Evolutionary conservation across 2,113 vertebrate species (phyloP), one percentile per base, ranked within the genome.

Genomic region (Myotis davidii): DNA sequence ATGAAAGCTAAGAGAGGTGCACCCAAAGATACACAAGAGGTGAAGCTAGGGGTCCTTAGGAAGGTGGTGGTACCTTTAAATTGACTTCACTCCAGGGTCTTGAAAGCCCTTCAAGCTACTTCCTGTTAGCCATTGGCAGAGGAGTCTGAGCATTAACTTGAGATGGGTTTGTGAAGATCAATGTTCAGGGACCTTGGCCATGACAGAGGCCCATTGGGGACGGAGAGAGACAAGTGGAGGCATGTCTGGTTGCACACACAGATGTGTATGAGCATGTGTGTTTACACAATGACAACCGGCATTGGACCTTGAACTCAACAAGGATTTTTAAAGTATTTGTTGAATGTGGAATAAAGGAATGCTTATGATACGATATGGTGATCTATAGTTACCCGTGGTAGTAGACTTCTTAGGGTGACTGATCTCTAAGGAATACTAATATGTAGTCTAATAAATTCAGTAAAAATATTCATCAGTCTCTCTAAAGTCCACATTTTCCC

Each of bases 21-120:
- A 39, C 34, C 29, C 34, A n/a, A 39, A 3, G 16, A 37, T 6
- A 14, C 23, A 14, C 12, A 7, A 17, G 32, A 20, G 29, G 5
- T 2, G 1, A 32, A 0, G 0, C 3, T 2, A 21, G 17, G 45
- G 13, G 9, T 52, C 2, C 34, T 82, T 32, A 20, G 54, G 34
- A 73, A 88, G 37, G 42, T 3, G 2, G 10, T 32, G 21, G 50
- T 7, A 25, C 18, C 29, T 88, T 37, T 87, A 74, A 85, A n/a
- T 14, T 92, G 54, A 39, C 52, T 42, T 61, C 45, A 25, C 1
- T 34, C 25, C 16, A 54, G 14, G 32, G 18, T 56, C 45, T 6
- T 39, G 10, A 82, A 90, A 74, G 12, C 7, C 67, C 23, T 81
- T 90, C 29, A 18, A 21, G 34, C 42, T 72, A 20, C 23, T 92